Evolutionary conservation across 2,888 invertebrate species (phyloP), one percentile per base, ranked within the genome.

Genomic region (Pseudococcus jackbeardsleyi): DNA sequence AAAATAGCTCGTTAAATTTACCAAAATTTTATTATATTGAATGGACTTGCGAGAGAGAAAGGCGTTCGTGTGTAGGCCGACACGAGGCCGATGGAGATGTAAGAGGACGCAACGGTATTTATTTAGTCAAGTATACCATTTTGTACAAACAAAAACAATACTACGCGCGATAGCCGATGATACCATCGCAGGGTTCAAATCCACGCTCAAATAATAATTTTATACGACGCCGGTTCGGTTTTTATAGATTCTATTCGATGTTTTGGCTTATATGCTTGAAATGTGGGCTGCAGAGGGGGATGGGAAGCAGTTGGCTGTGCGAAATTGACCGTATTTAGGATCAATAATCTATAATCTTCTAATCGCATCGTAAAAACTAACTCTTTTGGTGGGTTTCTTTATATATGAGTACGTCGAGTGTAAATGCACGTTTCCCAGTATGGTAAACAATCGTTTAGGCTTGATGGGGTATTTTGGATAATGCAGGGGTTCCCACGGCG

Each of bases 291-390:
- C 39, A 39, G 33, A 12, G 33, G 72, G 6, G 22, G 15, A 22
- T 1, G 22, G 11, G 64, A 26, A 33, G 33, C 33, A 72, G 33
- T 33, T 33, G 72, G 15, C 33, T 33, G 72, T 72, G 72, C 72
- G 22, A 33, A 72, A 33, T 72, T 33, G 17, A 19, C 33, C 72
- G 72, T 72, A 72, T 33, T 72, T 72, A 72, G 26, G 72, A 72
- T 72, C 72, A 72, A 72, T 72, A 72, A 72, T 72, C 72, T 72
- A 72, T 72, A 72, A 72, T 72, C 33, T 72, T 72, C 6, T 72
- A 72, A 72, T 72, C 72, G 22, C 12, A 15, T 72, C 72, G 72
- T 72, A 72, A 72, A 72, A 72, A 33, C 72, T 72, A 33, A 26
- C 72, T 72, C 19, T 72, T 17, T 72, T 0, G 15, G 7, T 22